Percentiles rank a stretch among this genome's conserved stretches.
Evolutionary conservation across 2,888 invertebrate genomes (phyloP).

Genomic region (Tipula confusa): DNA sequence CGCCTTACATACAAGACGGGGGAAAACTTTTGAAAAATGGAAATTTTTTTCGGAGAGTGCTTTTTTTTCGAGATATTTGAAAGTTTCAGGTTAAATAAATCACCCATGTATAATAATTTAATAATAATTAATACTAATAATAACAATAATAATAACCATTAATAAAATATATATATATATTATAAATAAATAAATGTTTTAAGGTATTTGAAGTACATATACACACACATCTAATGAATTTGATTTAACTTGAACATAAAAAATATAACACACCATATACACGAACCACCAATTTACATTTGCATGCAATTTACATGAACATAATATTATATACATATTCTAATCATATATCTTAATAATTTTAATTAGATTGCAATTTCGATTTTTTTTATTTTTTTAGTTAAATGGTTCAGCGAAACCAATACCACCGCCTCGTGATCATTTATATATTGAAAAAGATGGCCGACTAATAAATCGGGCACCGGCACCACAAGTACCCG

Average conservation of each 20-base stretch:
- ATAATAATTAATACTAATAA: neutral
- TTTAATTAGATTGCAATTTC: neutral
- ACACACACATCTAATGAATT: neutral
- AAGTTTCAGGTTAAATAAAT: too few species aligned
- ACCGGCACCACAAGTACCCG: constrained; percentile 64
- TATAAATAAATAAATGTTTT: neutral
- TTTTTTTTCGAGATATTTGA: too few species aligned
- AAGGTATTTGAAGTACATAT: constrained; percentile 12
- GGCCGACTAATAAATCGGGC: constrained; percentile 60
- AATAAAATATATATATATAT: too few species aligned
- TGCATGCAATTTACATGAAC: neutral
- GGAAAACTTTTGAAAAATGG: too few species aligned
- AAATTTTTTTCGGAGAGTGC: too few species aligned
- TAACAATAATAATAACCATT: neutral
- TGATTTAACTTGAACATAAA: neutral
- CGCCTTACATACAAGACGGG: too few species aligned
- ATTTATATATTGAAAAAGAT: constrained; percentile 59
- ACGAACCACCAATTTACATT: neutral
- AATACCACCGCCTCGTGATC: constrained; percentile 60
- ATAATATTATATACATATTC: neutral
- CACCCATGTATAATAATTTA: neutral
- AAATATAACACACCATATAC: neutral
- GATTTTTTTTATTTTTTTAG: constrained; percentile 38
- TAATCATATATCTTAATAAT: too few species aligned
- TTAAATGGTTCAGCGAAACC: constrained; percentile 49